These are phyloP conservation scores for Podarcis cretensis DNA, from an alignment of 2,113 vertebrate species.

Conservation along the genomic window DNA sequence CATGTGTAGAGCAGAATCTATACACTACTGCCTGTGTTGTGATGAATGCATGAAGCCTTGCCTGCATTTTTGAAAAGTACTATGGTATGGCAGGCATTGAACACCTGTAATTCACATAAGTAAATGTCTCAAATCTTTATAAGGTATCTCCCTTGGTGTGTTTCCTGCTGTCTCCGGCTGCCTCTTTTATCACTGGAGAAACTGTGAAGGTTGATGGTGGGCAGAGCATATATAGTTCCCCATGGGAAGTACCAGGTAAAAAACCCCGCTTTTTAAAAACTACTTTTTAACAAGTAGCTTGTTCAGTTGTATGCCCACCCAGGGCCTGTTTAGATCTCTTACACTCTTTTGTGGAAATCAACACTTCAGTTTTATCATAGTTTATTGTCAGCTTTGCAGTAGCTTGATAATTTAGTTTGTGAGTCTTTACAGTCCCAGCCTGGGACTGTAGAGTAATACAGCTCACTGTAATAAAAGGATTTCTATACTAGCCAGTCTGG, in stretches of 20 bases:
- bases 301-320: too few relatives aligned
- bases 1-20: background rate
- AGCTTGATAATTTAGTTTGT: too few relatives aligned
- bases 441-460: too few relatives aligned
- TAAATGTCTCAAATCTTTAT: conserved; percentile 24
- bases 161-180: conserved; percentile 91
- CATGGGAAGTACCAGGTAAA: conserved; percentile 83
- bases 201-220: conserved; percentile 87
- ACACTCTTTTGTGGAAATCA: too few relatives aligned
- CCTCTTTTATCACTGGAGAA: conserved; percentile 90
- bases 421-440: too few relatives aligned
- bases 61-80: background rate
- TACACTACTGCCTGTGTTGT: background rate
- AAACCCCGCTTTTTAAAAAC: background rate
- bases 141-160: conserved; percentile 90
- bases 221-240: conserved; percentile 76
- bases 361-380: too few relatives aligned
- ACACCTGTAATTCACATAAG: conserved; percentile 12
- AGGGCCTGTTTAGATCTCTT: too few relatives aligned
- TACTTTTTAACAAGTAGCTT: background rate
- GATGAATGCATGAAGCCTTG: background rate
- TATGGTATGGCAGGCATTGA: background rate
- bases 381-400: too few relatives aligned
- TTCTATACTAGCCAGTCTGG: too few relatives aligned
- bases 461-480: too few relatives aligned